Base-by-base conservation (phyloP, 2,113 vertebrate genomes). In the Cinclus mexicanus region DNA sequence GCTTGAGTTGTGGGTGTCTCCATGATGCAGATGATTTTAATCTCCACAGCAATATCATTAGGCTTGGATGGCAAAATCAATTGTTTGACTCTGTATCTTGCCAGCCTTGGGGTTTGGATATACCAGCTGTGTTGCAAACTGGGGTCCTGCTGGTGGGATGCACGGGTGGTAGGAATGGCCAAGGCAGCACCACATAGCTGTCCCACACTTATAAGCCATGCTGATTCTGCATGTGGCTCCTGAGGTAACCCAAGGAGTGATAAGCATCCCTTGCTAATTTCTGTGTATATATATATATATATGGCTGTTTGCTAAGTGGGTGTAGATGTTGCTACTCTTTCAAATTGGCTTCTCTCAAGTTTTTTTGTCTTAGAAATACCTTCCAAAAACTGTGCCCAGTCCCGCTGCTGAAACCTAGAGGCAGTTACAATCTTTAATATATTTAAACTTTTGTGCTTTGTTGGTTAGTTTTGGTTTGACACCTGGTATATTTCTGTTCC, bases 401-500 rank as follows among this genome's bases (percentile, higher is more conserved):
- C 33, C 59, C 67, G 33, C 63, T 39, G 56, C 77, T 84, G 41
- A 79, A 91, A 53, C 29, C 33, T 68, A n/a, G 46, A 85, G 41
- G 60, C 12, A 52, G 37, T 59, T 81, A 33, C 47, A 90, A 11
- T 78, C 81, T 86, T 81, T 90, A 81, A 53, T 77, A 29, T 25
- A 53, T 92, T 95, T 70, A 61, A 95, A 78, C 64, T 83, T 86
- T 52, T 82, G 52, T 78, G 28, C 41, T 94, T 59, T 60, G 28
- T 74, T 83, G 52, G 47, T 93, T 89, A 70, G 41, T 88, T 96
- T 92, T 89, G 68, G 33, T 90, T 94, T 94, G 92, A 93, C 88
- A 78, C 57, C 50, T 82, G 49, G 92, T 88, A 49, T 84, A 89
- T 93, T 95, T 96, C 90, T 95, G 68, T 81, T 95, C 68, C 35